Evolutionary conservation across 2,113 vertebrate species (phyloP).

Genomic region (Dipodomys spectabilis): DNA sequence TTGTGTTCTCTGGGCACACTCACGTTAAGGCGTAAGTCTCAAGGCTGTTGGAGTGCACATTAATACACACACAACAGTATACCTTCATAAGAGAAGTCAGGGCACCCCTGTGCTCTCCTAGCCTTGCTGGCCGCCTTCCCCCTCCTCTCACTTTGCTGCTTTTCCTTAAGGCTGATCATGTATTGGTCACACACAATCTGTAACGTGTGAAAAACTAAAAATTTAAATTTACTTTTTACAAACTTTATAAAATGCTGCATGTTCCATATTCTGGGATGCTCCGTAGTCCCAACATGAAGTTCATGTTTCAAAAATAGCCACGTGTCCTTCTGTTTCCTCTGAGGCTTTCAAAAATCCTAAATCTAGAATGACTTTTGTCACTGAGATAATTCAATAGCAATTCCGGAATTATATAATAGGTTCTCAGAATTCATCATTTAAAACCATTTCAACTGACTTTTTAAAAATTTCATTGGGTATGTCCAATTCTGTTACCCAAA

Average conservation of each 20-base stretch:
- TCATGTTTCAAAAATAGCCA: not conserved
- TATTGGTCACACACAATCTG: not conserved
- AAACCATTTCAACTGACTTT: not conserved
- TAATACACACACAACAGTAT: not conserved
- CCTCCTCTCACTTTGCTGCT: not conserved
- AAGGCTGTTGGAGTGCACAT: not conserved
- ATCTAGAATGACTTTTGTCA: not conserved
- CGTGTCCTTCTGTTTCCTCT: not conserved
- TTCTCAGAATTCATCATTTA: constrained; percentile 22
- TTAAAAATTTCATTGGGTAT: not conserved
- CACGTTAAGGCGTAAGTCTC: not conserved
- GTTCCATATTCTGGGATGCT: not conserved
- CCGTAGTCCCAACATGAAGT: not conserved
- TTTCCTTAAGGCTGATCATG: not conserved
- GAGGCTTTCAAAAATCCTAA: not conserved
- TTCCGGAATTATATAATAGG: constrained; percentile 20
- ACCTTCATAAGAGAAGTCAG: not conserved
- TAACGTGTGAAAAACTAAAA: not conserved
- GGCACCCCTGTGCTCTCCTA: not conserved
- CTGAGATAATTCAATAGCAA: not conserved
- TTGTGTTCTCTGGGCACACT: not conserved
- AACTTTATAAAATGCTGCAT: constrained; percentile 7
- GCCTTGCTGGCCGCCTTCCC: not conserved
- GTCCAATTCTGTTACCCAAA: not conserved
- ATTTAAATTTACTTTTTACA: constrained; percentile 1